phyloP scores from a whole-genome alignment of 2,888 invertebrate species.

The Scaptomyza tumidula region DNA sequence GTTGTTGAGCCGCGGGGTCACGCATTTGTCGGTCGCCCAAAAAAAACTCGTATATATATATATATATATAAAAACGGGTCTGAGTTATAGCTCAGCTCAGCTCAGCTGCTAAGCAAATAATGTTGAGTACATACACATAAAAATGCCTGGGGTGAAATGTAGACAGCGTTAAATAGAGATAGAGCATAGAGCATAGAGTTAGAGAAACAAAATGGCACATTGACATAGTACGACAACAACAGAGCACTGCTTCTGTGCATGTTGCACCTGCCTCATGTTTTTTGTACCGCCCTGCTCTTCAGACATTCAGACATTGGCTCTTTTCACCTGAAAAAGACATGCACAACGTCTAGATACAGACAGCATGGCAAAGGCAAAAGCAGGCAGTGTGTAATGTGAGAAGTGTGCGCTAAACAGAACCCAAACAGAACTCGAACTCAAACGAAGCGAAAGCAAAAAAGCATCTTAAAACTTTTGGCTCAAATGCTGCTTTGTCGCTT shows the following conservation, averaged over 20 bases:
- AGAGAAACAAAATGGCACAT: conserved; percentile 55
- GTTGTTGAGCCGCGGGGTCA: conserved; percentile 60
- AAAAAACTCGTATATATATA: no score
- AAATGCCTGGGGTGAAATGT: conserved; percentile 66
- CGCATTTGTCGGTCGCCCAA: conserved; percentile 53
- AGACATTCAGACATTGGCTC: conserved; percentile 27
- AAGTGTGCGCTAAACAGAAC: conserved; percentile 45
- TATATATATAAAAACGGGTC: conserved; percentile 14
- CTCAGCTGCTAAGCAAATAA: conserved; percentile 67
- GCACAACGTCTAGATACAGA: conserved; percentile 14
- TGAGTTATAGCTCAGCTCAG: conserved; percentile 9
- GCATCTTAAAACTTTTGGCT: background rate
- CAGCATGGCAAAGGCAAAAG: conserved; percentile 8
- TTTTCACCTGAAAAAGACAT: conserved; percentile 67
- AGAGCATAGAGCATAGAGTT: conserved; percentile 6
- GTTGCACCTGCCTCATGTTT: conserved; percentile 70
- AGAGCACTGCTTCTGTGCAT: conserved; percentile 39
- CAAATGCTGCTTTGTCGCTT: no score
- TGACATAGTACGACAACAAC: conserved; percentile 44
- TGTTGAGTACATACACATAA: conserved; percentile 10
- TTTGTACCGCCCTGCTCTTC: background rate
- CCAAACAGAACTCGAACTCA: background rate
- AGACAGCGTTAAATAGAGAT: conserved; percentile 22
- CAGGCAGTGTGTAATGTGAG: conserved; percentile 54
- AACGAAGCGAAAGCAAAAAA: background rate